Conservation (phyloP, 2,888 invertebrate species). For the Oeneis ivallda region DNA sequence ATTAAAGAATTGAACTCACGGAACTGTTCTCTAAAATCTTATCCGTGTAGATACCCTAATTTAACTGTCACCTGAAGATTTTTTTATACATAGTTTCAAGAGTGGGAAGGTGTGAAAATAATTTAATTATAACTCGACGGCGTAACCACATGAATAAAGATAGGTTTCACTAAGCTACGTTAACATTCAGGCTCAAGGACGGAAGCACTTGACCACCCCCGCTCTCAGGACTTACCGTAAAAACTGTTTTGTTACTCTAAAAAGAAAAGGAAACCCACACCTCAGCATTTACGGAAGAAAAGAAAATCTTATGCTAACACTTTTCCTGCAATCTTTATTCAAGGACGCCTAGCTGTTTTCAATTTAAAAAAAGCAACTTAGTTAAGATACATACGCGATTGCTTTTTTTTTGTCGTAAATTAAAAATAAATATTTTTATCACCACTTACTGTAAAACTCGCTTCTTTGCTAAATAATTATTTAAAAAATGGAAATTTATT, state of each 20-base stretch:
- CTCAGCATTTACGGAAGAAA: constrained; percentile 31
- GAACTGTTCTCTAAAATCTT: neutral
- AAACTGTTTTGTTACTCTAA: constrained; percentile 38
- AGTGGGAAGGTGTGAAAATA: constrained; percentile 39
- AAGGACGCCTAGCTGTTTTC: neutral
- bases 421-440: no score
- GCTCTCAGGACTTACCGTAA: constrained; percentile 31
- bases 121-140: constrained; percentile 38
- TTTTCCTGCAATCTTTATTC: constrained; percentile 15
- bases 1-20: no score
- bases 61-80: constrained; percentile 2
- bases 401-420: no score
- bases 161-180: constrained; percentile 39
- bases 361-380: neutral
- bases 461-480: no score
- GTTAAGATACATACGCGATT: neutral
- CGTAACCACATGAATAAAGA: constrained; percentile 39
- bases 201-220: constrained; percentile 39
- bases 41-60: constrained; percentile 14
- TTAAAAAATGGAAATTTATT: no score
- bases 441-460: no score
- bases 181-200: constrained; percentile 37
- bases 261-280: constrained; percentile 36
- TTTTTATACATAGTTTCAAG: constrained; percentile 15
- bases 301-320: constrained; percentile 20